Conservation (phyloP, 2,113 vertebrate species). For the Eleginops maclovinus region DNA sequence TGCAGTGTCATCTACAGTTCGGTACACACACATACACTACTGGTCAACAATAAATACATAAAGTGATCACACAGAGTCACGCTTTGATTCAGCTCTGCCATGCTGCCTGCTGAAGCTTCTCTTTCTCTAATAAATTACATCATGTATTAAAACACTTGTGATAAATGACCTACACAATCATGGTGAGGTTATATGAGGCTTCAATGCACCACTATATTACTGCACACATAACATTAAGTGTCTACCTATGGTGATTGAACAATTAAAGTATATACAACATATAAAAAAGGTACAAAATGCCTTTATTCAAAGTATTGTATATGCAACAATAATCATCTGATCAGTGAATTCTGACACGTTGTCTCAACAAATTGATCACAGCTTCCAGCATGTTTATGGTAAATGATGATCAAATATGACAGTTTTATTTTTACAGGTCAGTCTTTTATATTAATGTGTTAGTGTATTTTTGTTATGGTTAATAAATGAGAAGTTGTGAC, state of each 20-base stretch:
- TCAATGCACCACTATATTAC: fast-evolving
- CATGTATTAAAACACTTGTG: neutral
- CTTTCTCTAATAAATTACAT: neutral
- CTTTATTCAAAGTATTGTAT: neutral
- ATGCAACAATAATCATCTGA: neutral
- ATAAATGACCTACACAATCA: neutral
- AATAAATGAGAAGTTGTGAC: neutral
- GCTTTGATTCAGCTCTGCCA: neutral
- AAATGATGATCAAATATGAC: too few relatives aligned
- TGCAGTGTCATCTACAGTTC: constrained; percentile 74
- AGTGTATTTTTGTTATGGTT: neutral
- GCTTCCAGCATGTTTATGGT: neutral
- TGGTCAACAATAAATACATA: neutral
- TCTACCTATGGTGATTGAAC: neutral
- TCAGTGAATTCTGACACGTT: neutral
- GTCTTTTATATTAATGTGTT: too few relatives aligned
- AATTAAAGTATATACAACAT: neutral
- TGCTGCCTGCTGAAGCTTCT: too few relatives aligned
- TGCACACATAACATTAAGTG: neutral
- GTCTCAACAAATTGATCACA: neutral
- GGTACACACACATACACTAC: constrained; percentile 30
- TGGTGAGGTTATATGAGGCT: neutral
- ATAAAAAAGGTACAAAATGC: neutral
- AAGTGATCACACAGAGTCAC: neutral
- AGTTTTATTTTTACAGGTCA: neutral